phyloP scores from a whole-genome alignment of 2,888 invertebrate genomes.

The Strigamia transsilvanica region DNA sequence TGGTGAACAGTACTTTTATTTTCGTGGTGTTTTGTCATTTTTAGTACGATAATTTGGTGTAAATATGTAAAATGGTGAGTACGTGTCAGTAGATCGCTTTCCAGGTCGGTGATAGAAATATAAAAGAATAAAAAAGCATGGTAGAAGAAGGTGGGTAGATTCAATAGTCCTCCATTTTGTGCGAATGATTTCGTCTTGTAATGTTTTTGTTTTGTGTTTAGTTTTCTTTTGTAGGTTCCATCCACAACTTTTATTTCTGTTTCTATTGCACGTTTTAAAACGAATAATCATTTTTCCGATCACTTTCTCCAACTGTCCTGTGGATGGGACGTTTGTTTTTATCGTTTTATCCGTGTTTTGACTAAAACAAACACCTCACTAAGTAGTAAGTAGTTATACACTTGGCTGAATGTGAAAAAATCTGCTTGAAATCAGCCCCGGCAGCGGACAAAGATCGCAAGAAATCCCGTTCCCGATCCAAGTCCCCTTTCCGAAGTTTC shows the following conservation, averaged over 20 bases:
- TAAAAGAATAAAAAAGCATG: background rate
- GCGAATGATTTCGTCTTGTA: background rate
- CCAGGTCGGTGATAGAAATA: background rate
- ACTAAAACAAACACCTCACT: background rate
- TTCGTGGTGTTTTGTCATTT: constrained; percentile 13
- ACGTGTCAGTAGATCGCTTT: constrained; percentile 34
- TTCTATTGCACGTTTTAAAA: background rate
- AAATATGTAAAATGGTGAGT: constrained; percentile 22
- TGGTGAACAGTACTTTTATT: constrained; percentile 24
- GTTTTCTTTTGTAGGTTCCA: constrained; percentile 21
- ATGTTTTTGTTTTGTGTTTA: constrained; percentile 1
- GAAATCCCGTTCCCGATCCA: constrained; percentile 88
- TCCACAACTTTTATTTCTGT: background rate
- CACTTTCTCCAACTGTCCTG: background rate
- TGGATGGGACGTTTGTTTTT: constrained; percentile 37
- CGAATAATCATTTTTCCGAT: background rate
- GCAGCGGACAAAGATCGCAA: constrained; percentile 60
- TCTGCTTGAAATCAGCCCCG: constrained; percentile 58
- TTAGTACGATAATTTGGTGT: background rate
- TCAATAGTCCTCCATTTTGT: background rate
- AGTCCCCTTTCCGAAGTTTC: constrained; percentile 93
- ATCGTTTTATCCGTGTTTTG: constrained; percentile 33
- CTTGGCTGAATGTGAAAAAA: constrained; percentile 53
- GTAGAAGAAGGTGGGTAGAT: background rate
- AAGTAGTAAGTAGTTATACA: constrained; percentile 27